Evolutionary conservation across 2,113 vertebrate species (phyloP), one percentile per base, ranked within the genome.

Genomic region (Trinectes maculatus): DNA sequence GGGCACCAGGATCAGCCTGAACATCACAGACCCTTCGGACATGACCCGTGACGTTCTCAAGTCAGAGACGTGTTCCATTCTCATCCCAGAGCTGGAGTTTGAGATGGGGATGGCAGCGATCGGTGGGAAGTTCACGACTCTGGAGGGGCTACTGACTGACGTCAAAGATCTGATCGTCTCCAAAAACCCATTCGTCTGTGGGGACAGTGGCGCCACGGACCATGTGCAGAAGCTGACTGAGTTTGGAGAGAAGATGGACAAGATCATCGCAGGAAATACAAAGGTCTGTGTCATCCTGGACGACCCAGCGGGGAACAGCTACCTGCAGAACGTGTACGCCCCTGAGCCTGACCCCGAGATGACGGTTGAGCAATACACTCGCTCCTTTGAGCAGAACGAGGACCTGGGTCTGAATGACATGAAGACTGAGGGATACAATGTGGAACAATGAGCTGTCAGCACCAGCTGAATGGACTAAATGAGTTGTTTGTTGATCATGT

Each of bases 221-320:
- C 90, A 72, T 11, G 8, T 71, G 0, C 80, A 90, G 19, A 98
- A 96, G 77, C 89, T 98, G 26, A 71, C 44, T 0, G 92, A 89
- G 21, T 99, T 99, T 53, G 76, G 93, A 0, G 71, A 86, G 60
- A 97, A 94, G 69, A 68, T 99, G 24, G 93, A 95, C 11, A 89
- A 93, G 91, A 86, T 99, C 1, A 64, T 93, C 0, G 89, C 94
- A 0, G 96, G 94, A 5, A 87, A 91, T 54, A 47, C 83, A 36
- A 58, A 87, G 2, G 93, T 83, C 34, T 93, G 93, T 51, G 19
- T 99, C 21, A 10, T 98, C 61, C 89, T 99, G 86, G 93, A 99
- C 19, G 98, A 99, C 73, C 93, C 96, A 3, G 92, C 95, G 1
- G 98, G 98, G 43, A 99, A 99, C 91, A 99, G 98, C 89, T 99